A percentile compares a stretch with the other conserved stretches of the same genome.
Evolutionary conservation across 2,797 vertebrate genomes (phyloP).

Genomic region (Melanotaenia nigrans): DNA sequence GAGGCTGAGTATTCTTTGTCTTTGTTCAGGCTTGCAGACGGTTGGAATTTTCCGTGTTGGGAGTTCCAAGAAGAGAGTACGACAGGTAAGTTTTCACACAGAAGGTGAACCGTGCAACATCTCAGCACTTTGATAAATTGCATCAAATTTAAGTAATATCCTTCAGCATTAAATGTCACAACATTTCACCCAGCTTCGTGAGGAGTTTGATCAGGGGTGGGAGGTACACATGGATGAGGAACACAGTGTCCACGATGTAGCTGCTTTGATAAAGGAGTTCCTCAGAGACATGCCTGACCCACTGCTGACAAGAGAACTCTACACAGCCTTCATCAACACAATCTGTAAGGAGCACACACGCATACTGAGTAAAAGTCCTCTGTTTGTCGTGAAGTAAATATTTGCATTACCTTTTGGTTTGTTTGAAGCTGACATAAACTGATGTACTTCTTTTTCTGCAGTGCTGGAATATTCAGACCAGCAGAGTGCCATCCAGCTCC

Average conservation of each 20-base stretch:
- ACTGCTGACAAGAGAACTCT: conserved; percentile 94
- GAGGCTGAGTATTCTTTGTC: conserved; percentile 21
- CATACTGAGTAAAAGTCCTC: background rate
- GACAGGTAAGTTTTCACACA: conserved; percentile 85
- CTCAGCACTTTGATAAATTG: background rate
- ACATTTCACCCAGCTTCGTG: conserved; percentile 85
- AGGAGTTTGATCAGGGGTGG: conserved; percentile 93
- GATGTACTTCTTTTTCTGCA: conserved; percentile 59
- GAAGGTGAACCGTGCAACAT: background rate
- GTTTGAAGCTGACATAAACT: conserved; percentile 10
- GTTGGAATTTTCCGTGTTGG: conserved; percentile 98
- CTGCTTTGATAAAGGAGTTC: conserved; percentile 96
- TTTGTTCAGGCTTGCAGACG: conserved; percentile 90
- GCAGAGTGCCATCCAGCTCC: conserved; percentile 88
- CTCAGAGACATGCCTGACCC: conserved; percentile 96
- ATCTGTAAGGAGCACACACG: conserved; percentile 83
- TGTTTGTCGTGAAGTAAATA: background rate
- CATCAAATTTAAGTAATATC: background rate
- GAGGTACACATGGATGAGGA: conserved; percentile 91
- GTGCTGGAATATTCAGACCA: conserved; percentile 90
- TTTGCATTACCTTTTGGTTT: background rate
- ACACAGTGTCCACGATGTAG: conserved; percentile 94
- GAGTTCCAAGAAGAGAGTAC: conserved; percentile 97
- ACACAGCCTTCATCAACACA: conserved; percentile 94
- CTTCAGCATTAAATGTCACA: conserved; percentile 9